Conservation (phyloP, 1,140 invertebrate genomes). For the Dryas iulia region DNA sequence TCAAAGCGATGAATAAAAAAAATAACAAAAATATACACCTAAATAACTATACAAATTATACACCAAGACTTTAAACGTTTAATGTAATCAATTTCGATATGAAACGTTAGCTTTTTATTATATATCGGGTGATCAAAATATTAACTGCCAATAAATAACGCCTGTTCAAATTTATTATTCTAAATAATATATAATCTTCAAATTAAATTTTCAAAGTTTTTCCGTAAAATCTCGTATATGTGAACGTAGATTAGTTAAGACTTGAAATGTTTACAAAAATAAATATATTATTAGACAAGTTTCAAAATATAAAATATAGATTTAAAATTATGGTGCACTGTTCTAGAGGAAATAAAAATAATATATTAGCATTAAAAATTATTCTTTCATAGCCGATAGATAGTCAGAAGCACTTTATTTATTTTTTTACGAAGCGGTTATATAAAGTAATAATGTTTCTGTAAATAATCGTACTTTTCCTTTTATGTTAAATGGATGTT, state of each 20-base stretch:
- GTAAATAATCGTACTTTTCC: conserved; percentile 65
- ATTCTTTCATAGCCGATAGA: conserved; percentile 43
- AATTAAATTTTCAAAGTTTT: conserved; percentile 19
- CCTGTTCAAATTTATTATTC: conserved; percentile 21
- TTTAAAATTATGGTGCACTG: conserved; percentile 69
- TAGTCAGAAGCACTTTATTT: conserved; percentile 38
- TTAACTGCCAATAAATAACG: conserved; percentile 29
- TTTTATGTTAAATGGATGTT: conserved; percentile 50
- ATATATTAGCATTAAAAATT: conserved; percentile 26
- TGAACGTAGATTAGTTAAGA: conserved; percentile 40
- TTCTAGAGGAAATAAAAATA: conserved; percentile 48
- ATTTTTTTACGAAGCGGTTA: conserved; percentile 44
- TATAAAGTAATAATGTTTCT: conserved; percentile 49
- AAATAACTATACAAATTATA: conserved; percentile 33
- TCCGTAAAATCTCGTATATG: conserved; percentile 32
- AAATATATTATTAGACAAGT: conserved; percentile 55
- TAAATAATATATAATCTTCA: conserved; percentile 27
- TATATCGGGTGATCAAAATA: conserved; percentile 29
- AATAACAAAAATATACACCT: conserved; percentile 36
- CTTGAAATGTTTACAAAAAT: conserved; percentile 50
- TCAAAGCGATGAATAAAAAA: conserved; percentile 75
- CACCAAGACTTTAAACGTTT: conserved; percentile 10
- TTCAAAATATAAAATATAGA: conserved; percentile 62
- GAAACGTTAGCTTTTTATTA: conserved; percentile 25
- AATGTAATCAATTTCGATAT: conserved; percentile 15